Conservation (phyloP, 1,140 invertebrate species). For the Drosophila tristis region DNA sequence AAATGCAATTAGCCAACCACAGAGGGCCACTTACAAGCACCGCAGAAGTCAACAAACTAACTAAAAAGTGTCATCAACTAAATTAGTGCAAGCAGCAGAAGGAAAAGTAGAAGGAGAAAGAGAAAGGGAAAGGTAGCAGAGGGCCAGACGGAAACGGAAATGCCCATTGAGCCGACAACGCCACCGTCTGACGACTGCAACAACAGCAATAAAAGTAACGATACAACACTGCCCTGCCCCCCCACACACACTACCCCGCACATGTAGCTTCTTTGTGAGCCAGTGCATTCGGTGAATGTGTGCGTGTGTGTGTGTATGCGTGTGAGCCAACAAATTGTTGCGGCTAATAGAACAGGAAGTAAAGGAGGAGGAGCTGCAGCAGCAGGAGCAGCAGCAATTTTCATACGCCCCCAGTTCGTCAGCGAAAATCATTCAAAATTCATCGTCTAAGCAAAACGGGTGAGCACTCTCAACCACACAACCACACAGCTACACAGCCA, state of each 20-base stretch:
- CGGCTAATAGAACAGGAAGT: conserved; percentile 35
- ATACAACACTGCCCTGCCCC: conserved; percentile 31
- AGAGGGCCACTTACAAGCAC: conserved; percentile 16
- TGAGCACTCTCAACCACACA: conserved; percentile 55
- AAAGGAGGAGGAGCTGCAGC: conserved; percentile 17
- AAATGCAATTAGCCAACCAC: conserved; percentile 53
- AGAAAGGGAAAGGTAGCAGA: not conserved
- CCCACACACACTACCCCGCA: conserved; percentile 41
- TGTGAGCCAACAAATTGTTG: conserved; percentile 49
- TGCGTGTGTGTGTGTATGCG: conserved; percentile 6
- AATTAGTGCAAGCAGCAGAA: conserved; percentile 44
- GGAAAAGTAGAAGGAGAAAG: conserved; percentile 3
- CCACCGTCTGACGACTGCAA: conserved; percentile 39
- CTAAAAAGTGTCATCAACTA: conserved; percentile 42
- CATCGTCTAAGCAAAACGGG: conserved; percentile 83
- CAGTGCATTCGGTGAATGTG: conserved; percentile 38
- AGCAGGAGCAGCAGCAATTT: conserved; percentile 32
- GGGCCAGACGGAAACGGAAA: conserved; percentile 61
- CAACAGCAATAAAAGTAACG: conserved; percentile 22
- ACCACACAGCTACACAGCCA: conserved; percentile 20
- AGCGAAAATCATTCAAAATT: conserved; percentile 83
- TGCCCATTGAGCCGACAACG: conserved; percentile 59
- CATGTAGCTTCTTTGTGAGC: conserved; percentile 57
- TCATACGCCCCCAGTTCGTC: conserved; percentile 50
- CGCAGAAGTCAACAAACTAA: conserved; percentile 44